These are phyloP conservation scores for Melinopterus prodromus DNA, from an alignment of 2,888 invertebrate species.

Conservation along the genomic window DNA sequence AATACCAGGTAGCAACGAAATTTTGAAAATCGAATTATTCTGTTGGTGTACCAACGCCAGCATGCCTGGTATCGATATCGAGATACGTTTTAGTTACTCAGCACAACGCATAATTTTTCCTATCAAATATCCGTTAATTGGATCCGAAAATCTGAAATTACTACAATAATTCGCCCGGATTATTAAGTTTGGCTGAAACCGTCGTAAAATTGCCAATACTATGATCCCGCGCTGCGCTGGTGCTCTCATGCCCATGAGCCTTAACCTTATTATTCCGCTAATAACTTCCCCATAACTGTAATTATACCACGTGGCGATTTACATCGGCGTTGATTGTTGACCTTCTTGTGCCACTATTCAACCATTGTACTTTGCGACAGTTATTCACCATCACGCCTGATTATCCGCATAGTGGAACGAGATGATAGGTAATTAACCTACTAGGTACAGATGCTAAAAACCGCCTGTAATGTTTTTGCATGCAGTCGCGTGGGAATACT, in stretches of 20 bases:
- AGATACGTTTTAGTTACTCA: too few relatives aligned
- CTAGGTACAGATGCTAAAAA: background rate
- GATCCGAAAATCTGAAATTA: background rate
- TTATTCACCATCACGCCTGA: background rate
- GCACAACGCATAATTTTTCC: background rate
- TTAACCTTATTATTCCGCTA: background rate
- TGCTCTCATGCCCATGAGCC: background rate
- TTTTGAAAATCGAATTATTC: too few relatives aligned
- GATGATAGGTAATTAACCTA: conserved; percentile 4
- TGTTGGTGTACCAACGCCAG: too few relatives aligned
- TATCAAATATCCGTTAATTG: background rate
- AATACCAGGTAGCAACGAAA: too few relatives aligned
- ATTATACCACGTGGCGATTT: background rate
- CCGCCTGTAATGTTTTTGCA: background rate
- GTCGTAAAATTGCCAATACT: background rate
- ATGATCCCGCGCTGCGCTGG: background rate
- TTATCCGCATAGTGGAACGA: conserved; percentile 4
- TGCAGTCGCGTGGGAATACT: background rate
- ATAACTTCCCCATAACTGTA: conserved; percentile 4
- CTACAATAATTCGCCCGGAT: background rate
- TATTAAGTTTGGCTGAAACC: background rate
- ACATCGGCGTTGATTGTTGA: background rate
- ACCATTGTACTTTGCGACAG: background rate
- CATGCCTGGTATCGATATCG: too few relatives aligned
- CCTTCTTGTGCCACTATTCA: conserved; percentile 4